Conservation (phyloP, 1,140 invertebrate species). For the Drosophila sproati region DNA sequence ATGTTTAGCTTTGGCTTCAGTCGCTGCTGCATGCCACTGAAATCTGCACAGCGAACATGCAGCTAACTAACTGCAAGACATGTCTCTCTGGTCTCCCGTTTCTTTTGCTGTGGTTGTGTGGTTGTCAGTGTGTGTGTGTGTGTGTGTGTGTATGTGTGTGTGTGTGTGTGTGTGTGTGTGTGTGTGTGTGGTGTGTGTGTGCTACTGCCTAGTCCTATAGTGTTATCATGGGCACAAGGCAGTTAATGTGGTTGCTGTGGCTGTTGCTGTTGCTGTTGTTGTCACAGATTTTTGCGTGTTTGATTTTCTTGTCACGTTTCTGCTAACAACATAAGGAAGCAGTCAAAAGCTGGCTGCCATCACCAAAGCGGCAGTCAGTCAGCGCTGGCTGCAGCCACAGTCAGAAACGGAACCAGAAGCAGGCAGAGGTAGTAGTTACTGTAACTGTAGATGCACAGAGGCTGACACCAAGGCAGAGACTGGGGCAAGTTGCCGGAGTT, state of each 20-base stretch:
- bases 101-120: slow-evolving; percentile 13
- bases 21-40: slow-evolving; percentile 52
- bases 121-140: slow-evolving; percentile 1
- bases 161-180: slow-evolving; percentile 16
- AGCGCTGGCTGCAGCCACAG: slow-evolving; percentile 25
- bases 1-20: slow-evolving; percentile 60
- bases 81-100: slow-evolving; percentile 37
- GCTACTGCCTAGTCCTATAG: slow-evolving; percentile 22
- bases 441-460: background rate
- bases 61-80: slow-evolving; percentile 66
- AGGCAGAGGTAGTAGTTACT: slow-evolving; percentile 1
- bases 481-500: slow-evolving; percentile 38
- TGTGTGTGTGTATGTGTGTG: slow-evolving; percentile 23
- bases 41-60: slow-evolving; percentile 60
- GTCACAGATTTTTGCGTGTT: slow-evolving; percentile 74
- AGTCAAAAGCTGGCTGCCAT: slow-evolving; percentile 70
- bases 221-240: slow-evolving; percentile 45
- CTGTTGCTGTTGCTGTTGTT: slow-evolving; percentile 26
- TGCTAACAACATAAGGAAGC: slow-evolving; percentile 82
- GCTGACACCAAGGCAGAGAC: background rate
- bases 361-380: slow-evolving; percentile 47
- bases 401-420: slow-evolving; percentile 16
- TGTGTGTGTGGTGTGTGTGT: slow-evolving; percentile 23
- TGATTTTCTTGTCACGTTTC: slow-evolving; percentile 82
- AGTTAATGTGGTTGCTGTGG: slow-evolving; percentile 30